phyloP scores from a whole-genome alignment of 1,140 invertebrate species.

The Conus ventricosus region DNA sequence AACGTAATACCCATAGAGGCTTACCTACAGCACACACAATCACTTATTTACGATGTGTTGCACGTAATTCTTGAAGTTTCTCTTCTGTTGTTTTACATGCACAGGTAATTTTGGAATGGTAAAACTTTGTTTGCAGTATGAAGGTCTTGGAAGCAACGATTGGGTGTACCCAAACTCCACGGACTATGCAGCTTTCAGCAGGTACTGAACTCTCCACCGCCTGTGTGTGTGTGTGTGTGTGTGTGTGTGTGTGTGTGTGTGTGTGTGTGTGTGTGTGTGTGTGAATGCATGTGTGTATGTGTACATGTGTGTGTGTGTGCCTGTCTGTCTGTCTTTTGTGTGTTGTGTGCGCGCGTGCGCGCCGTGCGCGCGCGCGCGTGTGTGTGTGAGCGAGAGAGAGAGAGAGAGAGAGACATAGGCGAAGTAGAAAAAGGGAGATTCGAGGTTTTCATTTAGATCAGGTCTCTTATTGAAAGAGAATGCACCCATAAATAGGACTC shows the following conservation, averaged over 20 bases:
- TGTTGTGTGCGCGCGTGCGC: not conserved
- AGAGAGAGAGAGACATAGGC: no score
- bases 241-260: not conserved
- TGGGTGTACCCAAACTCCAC: constrained; percentile 61
- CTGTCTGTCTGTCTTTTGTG: not conserved
- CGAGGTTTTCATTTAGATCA: no score
- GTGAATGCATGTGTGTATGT: not conserved
- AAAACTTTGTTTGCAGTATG: constrained; percentile 47
- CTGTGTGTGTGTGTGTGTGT: not conserved
- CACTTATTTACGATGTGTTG: no score
- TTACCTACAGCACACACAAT: no score
- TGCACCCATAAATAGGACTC: no score
- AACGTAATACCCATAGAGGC: no score
- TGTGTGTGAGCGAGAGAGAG: not conserved
- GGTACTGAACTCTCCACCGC: constrained; percentile 40
- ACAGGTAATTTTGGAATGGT: no score
- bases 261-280: not conserved
- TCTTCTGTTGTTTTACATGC: no score
- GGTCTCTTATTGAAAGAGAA: no score
- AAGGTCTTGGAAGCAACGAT: constrained; percentile 62
- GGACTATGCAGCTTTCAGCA: constrained; percentile 49
- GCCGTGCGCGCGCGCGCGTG: not conserved
- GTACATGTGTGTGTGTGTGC: not conserved
- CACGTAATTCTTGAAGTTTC: no score
- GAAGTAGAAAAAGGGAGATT: no score